Base-by-base conservation (phyloP, 2,797 vertebrate genomes). In the Chrysocyon brachyurus region DNA sequence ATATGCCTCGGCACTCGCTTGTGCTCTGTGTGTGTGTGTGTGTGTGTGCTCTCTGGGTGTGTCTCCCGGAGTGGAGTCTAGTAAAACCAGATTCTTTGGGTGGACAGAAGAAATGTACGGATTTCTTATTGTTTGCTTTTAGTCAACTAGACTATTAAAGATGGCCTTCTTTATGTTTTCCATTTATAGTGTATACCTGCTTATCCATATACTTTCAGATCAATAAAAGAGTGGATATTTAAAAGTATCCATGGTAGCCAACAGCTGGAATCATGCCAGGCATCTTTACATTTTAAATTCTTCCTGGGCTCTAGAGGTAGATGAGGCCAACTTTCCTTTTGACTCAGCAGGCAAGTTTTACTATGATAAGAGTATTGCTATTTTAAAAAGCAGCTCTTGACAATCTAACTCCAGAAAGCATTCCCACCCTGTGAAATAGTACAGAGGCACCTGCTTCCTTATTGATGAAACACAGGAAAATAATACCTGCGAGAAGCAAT, bases 291-390 rank as follows among this genome's bases (percentile, higher is more conserved):
- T 96, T 97, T 97, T 90, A 95, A 97, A 94, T 97, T 97, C 92
- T 94, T 97, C 94, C 93, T 78, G 64, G 36, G 90, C 87, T 97
- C 7, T 63, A 89, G 95, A 98, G 93, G 96, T 90, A 97, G 96
- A 94, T 92, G 96, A 96, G 79, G 64, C 92, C 94, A 94, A 95
- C 92, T 92, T 97, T 57, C 95, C 97, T 97, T 98, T 98, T 77
- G 95, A 98, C 96, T 97, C 96, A 98, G 96, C 96, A 97, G 97
- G 97, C 82, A 87, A 91, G 93, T 96, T 98, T 97, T 97, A 87
- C 92, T 97, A 95, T 96, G 96, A 93, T 96, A 97, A 97, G 94
- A 95, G 79, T 93, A 96, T 64, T 91, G 95, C 97, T 98, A 92
- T 98, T 97, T 97, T 91, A 86, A 97, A 97, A 97, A 95, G 92